phyloP scores from a whole-genome alignment of 2,888 invertebrate species.

The Callosobruchus maculatus region DNA sequence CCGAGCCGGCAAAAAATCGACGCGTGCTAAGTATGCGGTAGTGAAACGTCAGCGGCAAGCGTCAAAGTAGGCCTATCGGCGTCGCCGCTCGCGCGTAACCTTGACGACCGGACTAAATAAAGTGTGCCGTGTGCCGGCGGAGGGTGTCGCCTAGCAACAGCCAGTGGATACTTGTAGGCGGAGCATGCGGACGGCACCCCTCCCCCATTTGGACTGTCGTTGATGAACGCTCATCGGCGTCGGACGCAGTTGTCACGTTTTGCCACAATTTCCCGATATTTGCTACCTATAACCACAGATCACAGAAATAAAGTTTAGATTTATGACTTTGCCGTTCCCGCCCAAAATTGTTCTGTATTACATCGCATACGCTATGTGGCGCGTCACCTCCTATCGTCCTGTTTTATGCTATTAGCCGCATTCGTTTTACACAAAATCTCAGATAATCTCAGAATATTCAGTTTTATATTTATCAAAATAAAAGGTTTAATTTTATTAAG shows the following conservation, averaged over 20 bases:
- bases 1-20: neutral
- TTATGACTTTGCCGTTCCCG: no score
- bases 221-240: conserved; percentile 14
- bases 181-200: conserved; percentile 21
- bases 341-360: no score
- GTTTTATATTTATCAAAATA: no score
- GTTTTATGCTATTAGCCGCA: no score
- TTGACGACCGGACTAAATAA: conserved; percentile 36
- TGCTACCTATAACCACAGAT: no score
- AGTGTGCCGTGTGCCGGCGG: conserved; percentile 27
- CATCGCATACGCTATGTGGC: no score
- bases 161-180: conserved; percentile 32
- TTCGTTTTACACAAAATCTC: no score
- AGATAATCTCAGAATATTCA: no score
- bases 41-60: neutral
- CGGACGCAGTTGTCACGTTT: conserved; percentile 10
- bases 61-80: neutral
- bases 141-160: conserved; percentile 37
- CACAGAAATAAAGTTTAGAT: no score
- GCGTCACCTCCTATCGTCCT: no score
- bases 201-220: conserved; percentile 13
- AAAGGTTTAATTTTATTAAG: no score
- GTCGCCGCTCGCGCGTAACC: conserved; percentile 23
- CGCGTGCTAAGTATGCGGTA: neutral
- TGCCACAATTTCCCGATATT: conserved; percentile 8